These are phyloP conservation scores for Euglossa dilemma DNA, from an alignment of 1,140 invertebrate genomes.

Conservation along the genomic window DNA sequence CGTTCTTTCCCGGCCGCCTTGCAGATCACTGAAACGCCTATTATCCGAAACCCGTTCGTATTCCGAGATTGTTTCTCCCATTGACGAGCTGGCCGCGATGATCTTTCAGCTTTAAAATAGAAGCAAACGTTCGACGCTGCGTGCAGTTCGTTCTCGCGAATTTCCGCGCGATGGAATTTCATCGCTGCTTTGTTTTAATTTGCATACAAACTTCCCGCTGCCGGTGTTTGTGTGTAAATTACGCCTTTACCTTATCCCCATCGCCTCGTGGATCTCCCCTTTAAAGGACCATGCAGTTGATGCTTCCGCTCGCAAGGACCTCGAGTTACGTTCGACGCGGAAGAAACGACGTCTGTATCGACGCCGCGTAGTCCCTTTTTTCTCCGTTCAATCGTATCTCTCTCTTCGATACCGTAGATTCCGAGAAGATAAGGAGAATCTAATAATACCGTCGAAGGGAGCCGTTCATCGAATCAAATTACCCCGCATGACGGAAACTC, in stretches of 20 bases:
- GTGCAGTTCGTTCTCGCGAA: neutral
- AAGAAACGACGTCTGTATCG: neutral
- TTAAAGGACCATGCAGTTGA: neutral
- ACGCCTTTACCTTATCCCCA: constrained; percentile 38
- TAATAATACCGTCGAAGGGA: neutral
- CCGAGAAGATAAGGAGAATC: neutral
- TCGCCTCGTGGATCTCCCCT: neutral
- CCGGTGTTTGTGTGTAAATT: constrained; percentile 40
- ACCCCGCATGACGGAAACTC: no score
- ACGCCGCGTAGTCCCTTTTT: neutral
- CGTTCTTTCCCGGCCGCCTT: neutral
- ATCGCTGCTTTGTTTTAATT: constrained; percentile 40
- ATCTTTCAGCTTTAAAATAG: neutral
- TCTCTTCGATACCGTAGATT: neutral
- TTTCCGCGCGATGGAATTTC: constrained; percentile 17
- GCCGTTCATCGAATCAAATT: no score
- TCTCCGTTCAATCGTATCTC: neutral
- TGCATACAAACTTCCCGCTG: constrained; percentile 25
- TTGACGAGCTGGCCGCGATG: no score
- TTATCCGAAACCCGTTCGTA: neutral
- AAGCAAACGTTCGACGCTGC: neutral
- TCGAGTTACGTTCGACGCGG: neutral
- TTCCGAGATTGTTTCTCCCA: constrained; percentile 12
- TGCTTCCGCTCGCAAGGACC: neutral
- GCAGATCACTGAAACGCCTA: constrained; percentile 16